phyloP scores from a whole-genome alignment of 1,140 invertebrate genomes.

The Ceratitis capitata region DNA sequence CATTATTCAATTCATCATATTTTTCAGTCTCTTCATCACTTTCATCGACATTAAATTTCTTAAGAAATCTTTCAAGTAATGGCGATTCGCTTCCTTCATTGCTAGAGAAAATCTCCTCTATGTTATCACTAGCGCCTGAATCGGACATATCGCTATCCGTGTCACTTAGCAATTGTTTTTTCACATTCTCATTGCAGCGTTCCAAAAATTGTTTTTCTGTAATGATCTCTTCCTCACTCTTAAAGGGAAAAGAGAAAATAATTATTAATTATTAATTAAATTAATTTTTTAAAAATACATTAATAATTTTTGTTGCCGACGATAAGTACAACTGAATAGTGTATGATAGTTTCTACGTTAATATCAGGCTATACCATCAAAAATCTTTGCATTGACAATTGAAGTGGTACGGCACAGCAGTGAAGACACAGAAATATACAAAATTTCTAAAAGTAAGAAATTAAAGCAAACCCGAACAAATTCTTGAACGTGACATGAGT shows the following conservation, averaged over 20 bases:
- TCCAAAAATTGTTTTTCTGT: constrained; percentile 55
- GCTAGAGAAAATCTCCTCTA: constrained; percentile 47
- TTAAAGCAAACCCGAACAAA: no score
- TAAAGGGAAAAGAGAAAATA: background rate
- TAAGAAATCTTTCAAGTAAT: constrained; percentile 55
- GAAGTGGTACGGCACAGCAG: no score
- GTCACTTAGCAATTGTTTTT: constrained; percentile 54
- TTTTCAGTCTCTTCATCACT: constrained; percentile 33
- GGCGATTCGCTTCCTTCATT: constrained; percentile 44
- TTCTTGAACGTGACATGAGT: no score
- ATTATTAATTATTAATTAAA: background rate
- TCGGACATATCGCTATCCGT: constrained; percentile 54
- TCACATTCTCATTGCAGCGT: constrained; percentile 56
- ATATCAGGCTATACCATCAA: no score
- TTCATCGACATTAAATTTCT: constrained; percentile 48
- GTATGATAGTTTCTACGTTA: no score
- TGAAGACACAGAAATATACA: no score
- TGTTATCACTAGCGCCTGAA: constrained; percentile 47
- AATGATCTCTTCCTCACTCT: constrained; percentile 53
- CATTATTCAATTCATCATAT: constrained; percentile 37
- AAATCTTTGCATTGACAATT: no score
- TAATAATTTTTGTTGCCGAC: no score
- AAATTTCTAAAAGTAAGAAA: no score
- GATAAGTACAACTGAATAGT: no score
- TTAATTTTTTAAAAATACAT: background rate